Evolutionary conservation across 2,113 vertebrate genomes (phyloP), one percentile per base, ranked within the genome.

Genomic region (Dicrurus megarhynchus): DNA sequence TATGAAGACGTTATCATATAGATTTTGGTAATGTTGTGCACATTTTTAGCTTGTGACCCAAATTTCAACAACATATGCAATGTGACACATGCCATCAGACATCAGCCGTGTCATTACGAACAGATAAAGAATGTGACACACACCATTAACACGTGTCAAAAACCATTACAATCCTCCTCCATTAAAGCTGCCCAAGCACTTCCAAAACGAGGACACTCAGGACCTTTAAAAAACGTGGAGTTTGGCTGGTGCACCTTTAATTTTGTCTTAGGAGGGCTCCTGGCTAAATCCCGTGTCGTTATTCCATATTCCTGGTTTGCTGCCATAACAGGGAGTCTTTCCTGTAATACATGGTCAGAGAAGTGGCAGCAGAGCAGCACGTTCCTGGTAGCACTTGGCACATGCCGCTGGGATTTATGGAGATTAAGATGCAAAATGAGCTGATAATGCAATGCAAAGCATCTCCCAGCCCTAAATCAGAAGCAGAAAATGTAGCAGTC

Each of bases 71-170:
- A 90, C 78, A 84, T 86, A 95, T 73, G 88, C 90, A 87, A 63
- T 41, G 82, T 96, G 94, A 96, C 90, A 96, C 61, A 85, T 83
- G 94, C 76, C 86, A 76, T 55, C 80, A 46, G 91, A 96, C 90
- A 93, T 97, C 90, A 97, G 90, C 24, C 49, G 7, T 37, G 64
- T 76, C 74, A 6, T 53, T 28, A 50, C 30, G 84, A 63, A 27
- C 79, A 87, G 57, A 86, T 20, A 59, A 89, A 71, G 94, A 82
- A 87, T 32, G 90, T 95, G 97, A 94, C 93, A 90, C 46, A 35
- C 97, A 97, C 95, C 97, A 97, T 97, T 97, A 97, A 70, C 96
- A 96, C 27, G 5, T 93, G 97, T 95, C 97, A 95, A 65, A 94
- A 96, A 8, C 32, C 90, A 94, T 97, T 75, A 94, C 52, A 19